Conservation (phyloP, 2,888 invertebrate genomes). For the Catocala fraxini region DNA sequence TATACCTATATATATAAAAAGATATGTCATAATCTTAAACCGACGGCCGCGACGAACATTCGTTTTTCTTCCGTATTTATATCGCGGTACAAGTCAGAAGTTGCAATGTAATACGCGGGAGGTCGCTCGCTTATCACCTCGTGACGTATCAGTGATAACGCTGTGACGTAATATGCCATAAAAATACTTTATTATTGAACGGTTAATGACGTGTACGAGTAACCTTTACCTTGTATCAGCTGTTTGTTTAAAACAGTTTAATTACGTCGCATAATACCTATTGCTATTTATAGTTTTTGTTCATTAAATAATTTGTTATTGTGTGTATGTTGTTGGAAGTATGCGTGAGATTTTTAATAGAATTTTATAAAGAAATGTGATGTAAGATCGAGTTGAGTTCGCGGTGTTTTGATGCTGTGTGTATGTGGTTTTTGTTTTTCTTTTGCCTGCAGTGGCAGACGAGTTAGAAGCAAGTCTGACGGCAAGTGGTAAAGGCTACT, state of each 20-base stretch:
- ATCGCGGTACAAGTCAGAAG: background rate
- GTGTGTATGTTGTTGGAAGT: background rate
- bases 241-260: conserved; percentile 31
- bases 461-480: too few relatives aligned
- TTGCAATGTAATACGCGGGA: conserved; percentile 10
- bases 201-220: conserved; percentile 42
- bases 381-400: too few relatives aligned
- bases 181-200: conserved; percentile 47
- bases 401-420: too few relatives aligned
- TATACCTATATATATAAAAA: too few relatives aligned
- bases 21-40: too few relatives aligned
- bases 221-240: conserved; percentile 46
- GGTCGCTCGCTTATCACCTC: conserved; percentile 34
- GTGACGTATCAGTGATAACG: conserved; percentile 44
- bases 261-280: conserved; percentile 19
- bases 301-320: conserved; percentile 4
- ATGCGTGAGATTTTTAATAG: too few relatives aligned
- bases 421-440: too few relatives aligned
- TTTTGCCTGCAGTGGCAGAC: too few relatives aligned
- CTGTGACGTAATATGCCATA: conserved; percentile 43
- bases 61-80: background rate
- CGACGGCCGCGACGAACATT: too few relatives aligned
- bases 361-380: too few relatives aligned
- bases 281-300: conserved; percentile 16
- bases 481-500: too few relatives aligned